Conservation (phyloP, 2,113 vertebrate genomes). For the Melanerpes formicivorus region DNA sequence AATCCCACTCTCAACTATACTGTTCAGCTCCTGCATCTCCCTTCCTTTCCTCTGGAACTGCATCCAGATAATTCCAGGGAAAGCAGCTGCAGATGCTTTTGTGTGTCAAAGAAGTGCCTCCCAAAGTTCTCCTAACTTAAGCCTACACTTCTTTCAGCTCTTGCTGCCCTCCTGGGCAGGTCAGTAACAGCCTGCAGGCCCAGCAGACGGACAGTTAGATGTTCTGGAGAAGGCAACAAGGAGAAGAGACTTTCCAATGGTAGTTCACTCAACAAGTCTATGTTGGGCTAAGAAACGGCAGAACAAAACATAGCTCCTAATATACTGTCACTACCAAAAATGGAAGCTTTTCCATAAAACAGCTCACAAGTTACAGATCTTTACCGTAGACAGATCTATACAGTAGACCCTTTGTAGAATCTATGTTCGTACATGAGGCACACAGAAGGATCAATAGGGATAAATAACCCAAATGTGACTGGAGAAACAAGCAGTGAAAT, state of each 20-base stretch:
- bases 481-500: background rate
- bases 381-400: background rate
- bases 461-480: background rate
- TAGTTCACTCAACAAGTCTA: background rate
- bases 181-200: background rate
- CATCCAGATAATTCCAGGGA: background rate
- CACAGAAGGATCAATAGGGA: background rate
- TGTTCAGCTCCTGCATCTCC: background rate
- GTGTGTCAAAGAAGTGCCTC: background rate
- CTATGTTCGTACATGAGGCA: background rate
- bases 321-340: background rate
- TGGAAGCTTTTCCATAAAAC: too few relatives aligned
- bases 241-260: background rate
- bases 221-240: background rate
- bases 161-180: background rate
- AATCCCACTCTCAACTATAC: rapidly evolving
- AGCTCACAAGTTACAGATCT: background rate
- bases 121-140: background rate
- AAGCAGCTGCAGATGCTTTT: background rate
- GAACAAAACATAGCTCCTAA: background rate
- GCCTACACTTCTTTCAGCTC: background rate
- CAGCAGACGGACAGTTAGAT: background rate
- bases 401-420: background rate
- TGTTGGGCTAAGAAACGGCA: background rate
- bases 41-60: background rate